A percentile compares a stretch with the other conserved stretches of the same genome.
These are phyloP conservation scores for Periophthalmodon schlosseri DNA, from an alignment of 2,113 vertebrate species.

Conservation along the genomic window DNA sequence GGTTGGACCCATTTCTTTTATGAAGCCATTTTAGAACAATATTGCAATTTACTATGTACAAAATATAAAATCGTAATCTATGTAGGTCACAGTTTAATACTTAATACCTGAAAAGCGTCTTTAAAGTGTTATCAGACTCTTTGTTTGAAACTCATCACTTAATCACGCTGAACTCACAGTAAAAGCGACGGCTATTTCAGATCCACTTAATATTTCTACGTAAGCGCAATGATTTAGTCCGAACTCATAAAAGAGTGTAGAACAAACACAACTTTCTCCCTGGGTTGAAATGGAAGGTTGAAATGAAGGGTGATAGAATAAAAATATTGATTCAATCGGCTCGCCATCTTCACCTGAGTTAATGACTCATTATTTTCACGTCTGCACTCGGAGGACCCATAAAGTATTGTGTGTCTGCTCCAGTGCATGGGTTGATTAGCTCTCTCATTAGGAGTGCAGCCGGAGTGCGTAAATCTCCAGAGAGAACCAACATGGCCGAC, in stretches of 20 bases:
- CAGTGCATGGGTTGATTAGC: constrained; percentile 60
- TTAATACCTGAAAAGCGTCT: no score
- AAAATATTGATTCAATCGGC: constrained; percentile 58
- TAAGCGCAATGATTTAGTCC: background rate
- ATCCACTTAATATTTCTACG: background rate
- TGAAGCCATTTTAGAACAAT: no score
- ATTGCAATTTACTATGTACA: no score
- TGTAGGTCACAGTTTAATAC: no score
- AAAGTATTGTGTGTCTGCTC: constrained; percentile 54
- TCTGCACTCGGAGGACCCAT: constrained; percentile 52
- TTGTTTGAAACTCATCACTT: background rate
- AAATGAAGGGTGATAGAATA: constrained; percentile 21
- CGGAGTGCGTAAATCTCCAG: constrained; percentile 56
- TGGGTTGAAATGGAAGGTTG: constrained; percentile 15
- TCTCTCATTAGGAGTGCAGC: constrained; percentile 58
- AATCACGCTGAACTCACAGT: background rate
- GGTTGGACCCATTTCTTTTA: no score
- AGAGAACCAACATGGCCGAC: constrained; percentile 37
- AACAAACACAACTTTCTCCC: background rate
- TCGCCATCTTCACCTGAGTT: constrained; percentile 39
- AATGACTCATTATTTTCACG: constrained; percentile 60
- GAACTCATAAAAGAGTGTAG: background rate
- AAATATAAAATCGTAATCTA: no score
- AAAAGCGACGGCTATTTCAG: background rate
- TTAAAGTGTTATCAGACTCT: background rate